Evolutionary conservation across 2,797 vertebrate species (phyloP), one percentile per base, ranked within the genome.

Genomic region (Poecile montanus): DNA sequence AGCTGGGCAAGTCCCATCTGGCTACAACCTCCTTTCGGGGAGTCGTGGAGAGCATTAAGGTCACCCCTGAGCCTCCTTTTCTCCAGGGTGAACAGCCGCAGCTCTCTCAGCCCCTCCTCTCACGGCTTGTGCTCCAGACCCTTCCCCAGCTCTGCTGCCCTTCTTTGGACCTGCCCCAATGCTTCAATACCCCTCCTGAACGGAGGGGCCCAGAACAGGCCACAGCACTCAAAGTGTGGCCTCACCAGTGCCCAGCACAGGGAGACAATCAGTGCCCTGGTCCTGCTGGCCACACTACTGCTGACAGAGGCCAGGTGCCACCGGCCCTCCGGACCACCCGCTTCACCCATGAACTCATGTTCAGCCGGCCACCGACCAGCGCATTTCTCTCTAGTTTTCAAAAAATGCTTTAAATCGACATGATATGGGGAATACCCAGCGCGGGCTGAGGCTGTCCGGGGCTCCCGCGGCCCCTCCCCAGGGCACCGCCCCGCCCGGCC

Each of bases 371-470:
- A 23, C 51, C 11, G 4, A 45, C 29, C 38, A 21, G 51, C 6
- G 5, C 13, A 18, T 34, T 65, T 27, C 47, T 19, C 36, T 7
- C 20, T 6, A 4, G 9, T 22, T 65, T 29, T n/a, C 7, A 6
- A 2, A 30, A 60, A 45, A 2, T 13, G 20, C 40, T 25, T 40
- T 17, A 40, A 47, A 17, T 6, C 16, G 11, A 2, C 16, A 54
- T 0, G 11, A 8, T 0, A 3, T 0, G 11, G 11, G 25, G 25
- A 21, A 4, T 2, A 7, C 0, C 29, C 38, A 19, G 4, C 23
- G 9, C 10, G 6, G 6, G 29, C 8, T 1, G 18, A 38, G 13
- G 8, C 23, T 1, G 23, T 1, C 12, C 15, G 36, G 2, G 4
- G 1, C 0, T 8, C 53, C 32, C 54, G 6, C 56, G 5, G 3